Percentiles rank a stretch among this genome's conserved stretches.
Conservation (phyloP, 2,113 vertebrate species). For the Lasiurus cinereus region DNA sequence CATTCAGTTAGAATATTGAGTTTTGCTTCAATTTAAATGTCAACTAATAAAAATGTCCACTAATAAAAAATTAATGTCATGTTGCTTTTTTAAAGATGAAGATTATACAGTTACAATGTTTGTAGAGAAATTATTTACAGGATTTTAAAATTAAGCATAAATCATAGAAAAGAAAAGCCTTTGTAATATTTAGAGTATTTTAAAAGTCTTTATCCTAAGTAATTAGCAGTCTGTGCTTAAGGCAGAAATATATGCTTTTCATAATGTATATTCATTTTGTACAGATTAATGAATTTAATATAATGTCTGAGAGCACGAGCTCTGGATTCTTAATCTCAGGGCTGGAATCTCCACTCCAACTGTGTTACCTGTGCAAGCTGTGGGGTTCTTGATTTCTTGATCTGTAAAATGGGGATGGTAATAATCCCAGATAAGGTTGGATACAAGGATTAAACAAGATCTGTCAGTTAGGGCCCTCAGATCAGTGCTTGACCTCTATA, state of each 20-base stretch:
- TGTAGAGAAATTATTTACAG: conserved; percentile 60
- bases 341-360: not conserved
- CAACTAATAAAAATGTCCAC: conserved; percentile 18
- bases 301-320: not conserved
- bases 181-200: conserved; percentile 36
- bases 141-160: conserved; percentile 6
- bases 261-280: not conserved
- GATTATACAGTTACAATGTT: not conserved
- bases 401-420: not conserved
- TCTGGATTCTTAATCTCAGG: not conserved
- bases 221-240: not conserved
- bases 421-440: not conserved
- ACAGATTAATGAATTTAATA: not conserved
- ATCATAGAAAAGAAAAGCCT: conserved; percentile 50
- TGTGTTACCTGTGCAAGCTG: not conserved
- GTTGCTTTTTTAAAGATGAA: conserved; percentile 20
- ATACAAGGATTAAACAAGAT: not conserved
- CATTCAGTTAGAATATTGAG: conserved; percentile 31
- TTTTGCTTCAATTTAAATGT: conserved; percentile 53
- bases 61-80: conserved; percentile 51
- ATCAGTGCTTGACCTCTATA: not conserved
- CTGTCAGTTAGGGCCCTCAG: not conserved
- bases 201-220: conserved; percentile 39
- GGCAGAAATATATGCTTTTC: not conserved
- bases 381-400: not conserved